Base-by-base conservation (phyloP, 1,140 invertebrate species). In the Zaprionus africanus region DNA sequence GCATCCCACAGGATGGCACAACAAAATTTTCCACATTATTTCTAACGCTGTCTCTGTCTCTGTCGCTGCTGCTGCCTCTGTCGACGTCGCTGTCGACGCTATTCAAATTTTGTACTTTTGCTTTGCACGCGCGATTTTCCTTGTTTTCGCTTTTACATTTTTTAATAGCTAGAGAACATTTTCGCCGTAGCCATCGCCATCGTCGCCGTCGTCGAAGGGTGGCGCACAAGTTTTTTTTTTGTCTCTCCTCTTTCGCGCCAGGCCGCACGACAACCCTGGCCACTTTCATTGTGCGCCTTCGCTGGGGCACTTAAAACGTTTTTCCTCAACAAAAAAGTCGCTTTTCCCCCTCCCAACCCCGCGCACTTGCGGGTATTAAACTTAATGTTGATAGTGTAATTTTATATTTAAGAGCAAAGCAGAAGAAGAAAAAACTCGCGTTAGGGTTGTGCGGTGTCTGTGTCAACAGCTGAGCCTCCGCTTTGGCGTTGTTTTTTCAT, bases 121-220 rank as follows among this genome's bases (percentile, higher is more conserved):
- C 83, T 81, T 76, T 88, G 87, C 85, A 88, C 81, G 81, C 85
- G 85, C 85, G 86, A 84, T 90, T 90, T 90, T 90, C 76, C 86
- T 90, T 90, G 85, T 90, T 90, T 90, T 90, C 86, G 86, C 86
- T 90, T 90, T 90, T 82, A 85, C 86, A 90, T 90, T 90, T 88
- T 90, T 90, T 90, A 90, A 90, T 90, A 90, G 85, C 85, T 90
- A 82, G 75, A 90, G 81, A 77, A 74, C 9, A 79, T 90, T 90
- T 88, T 78, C 74, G 61, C 56, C 53, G 58, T 67, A 68, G 75
- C 63, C 31, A 34, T 34, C 31, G 3, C 11, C 31, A 9, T 9
- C 31, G 31, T 26, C 26, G 26, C 4, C 26, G 26, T 34, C 65
- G 58, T 49, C 59, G 76, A 63, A 81, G 84, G 84, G 84, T 88